Evolutionary conservation across 2,797 vertebrate genomes (phyloP).

Genomic region (Thaleichthys pacificus): DNA sequence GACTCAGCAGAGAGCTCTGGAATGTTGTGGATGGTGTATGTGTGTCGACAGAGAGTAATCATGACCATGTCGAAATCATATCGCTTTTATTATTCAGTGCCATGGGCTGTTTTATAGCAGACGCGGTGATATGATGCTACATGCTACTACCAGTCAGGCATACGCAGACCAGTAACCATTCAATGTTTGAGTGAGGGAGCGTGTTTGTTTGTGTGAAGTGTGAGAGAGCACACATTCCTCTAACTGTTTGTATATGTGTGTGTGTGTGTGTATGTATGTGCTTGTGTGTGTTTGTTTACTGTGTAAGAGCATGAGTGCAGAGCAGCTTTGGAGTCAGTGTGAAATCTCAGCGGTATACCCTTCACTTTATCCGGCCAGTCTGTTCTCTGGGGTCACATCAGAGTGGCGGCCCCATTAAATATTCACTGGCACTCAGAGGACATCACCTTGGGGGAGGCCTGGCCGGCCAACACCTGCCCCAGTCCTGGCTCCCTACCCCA

Average conservation of each 20-base stretch:
- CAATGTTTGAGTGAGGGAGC: slow-evolving; percentile 9
- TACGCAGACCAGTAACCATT: too few species aligned
- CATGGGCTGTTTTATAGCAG: background rate
- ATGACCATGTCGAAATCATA: background rate
- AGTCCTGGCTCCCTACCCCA: slow-evolving; percentile 50
- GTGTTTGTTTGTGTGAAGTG: background rate
- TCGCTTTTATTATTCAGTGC: background rate
- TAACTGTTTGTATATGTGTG: slow-evolving; percentile 19
- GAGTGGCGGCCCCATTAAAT: slow-evolving; percentile 48
- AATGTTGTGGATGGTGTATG: background rate
- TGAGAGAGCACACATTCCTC: slow-evolving; percentile 24
- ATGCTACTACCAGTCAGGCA: too few species aligned
- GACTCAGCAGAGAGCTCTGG: background rate
- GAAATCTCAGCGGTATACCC: slow-evolving; percentile 45
- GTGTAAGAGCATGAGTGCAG: slow-evolving; percentile 33
- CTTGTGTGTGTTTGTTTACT: slow-evolving; percentile 33
- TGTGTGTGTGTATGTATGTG: slow-evolving; percentile 22
- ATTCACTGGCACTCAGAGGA: slow-evolving; percentile 58
- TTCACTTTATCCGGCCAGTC: slow-evolving; percentile 51
- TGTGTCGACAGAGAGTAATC: background rate
- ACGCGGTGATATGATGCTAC: too few species aligned
- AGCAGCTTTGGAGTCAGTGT: slow-evolving; percentile 46
- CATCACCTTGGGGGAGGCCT: slow-evolving; percentile 50
- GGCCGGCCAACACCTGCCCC: slow-evolving; percentile 57
- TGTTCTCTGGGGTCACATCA: slow-evolving; percentile 38